Evolutionary conservation across 2,797 vertebrate species (phyloP).

Genomic region (Hydrolagus colliei): DNA sequence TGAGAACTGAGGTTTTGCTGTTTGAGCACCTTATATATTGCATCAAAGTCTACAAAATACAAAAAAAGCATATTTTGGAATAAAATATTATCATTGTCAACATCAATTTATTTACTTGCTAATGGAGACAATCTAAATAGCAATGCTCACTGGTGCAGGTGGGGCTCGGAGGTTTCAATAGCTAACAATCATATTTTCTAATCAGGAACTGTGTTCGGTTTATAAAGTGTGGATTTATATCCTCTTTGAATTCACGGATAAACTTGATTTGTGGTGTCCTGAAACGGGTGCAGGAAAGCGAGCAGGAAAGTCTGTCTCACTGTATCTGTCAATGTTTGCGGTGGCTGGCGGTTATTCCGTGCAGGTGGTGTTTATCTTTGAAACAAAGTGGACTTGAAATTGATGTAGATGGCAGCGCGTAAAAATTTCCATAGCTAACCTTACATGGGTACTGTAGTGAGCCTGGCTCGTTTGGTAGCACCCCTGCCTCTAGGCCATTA

Average conservation of each 20-base stretch:
- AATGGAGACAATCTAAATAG: constrained; percentile 47
- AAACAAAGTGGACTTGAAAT: neutral
- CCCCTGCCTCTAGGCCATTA: too few relatives aligned
- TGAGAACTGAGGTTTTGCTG: neutral
- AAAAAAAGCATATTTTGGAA: constrained; percentile 62
- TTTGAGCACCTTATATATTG: constrained; percentile 52
- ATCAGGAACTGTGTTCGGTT: neutral
- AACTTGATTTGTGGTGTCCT: neutral
- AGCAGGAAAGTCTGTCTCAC: neutral
- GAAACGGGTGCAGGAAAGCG: neutral
- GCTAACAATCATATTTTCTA: constrained; percentile 64
- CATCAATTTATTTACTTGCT: constrained; percentile 56
- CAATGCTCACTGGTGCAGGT: constrained; percentile 60
- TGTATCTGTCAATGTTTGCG: too few relatives aligned
- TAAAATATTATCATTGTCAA: constrained; percentile 78
- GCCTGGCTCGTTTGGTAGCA: too few relatives aligned
- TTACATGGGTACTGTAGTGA: too few relatives aligned
- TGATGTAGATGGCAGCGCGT: neutral
- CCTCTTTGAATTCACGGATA: neutral
- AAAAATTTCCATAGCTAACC: neutral
- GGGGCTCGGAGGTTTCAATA: constrained; percentile 67
- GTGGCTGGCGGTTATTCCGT: neutral
- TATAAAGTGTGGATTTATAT: neutral
- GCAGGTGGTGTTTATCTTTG: neutral
- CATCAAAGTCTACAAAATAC: constrained; percentile 58